Conservation (phyloP, 2,113 vertebrate genomes). For the Erpornis zantholeuca region DNA sequence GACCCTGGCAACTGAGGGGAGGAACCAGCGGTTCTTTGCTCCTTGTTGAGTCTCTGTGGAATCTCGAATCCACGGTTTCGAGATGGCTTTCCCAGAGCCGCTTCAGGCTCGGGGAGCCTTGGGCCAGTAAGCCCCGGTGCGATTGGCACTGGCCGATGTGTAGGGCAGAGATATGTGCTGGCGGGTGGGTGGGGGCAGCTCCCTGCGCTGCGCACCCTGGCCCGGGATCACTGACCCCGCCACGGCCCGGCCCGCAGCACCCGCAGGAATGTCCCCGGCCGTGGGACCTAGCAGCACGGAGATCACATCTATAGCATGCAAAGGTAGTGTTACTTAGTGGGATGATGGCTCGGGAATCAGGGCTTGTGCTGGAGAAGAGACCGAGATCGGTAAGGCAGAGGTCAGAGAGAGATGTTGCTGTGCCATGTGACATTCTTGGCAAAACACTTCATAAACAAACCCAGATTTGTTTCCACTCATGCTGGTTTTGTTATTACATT, state of each 20-base stretch:
- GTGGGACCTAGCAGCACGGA: accelerated
- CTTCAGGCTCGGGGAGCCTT: accelerated
- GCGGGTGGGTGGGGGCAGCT: accelerated
- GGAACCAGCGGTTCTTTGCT: accelerated
- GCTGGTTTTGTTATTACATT: accelerated
- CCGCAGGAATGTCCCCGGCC: accelerated
- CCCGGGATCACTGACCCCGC: accelerated
- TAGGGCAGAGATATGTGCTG: accelerated
- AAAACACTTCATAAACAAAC: accelerated
- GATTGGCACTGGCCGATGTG: accelerated
- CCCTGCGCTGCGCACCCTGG: accelerated
- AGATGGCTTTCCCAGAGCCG: background rate
- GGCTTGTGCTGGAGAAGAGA: background rate
- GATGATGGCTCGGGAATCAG: background rate
- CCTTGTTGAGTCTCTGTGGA: accelerated
- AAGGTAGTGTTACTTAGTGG: accelerated
- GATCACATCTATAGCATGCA: accelerated
- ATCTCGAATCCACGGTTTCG: accelerated
- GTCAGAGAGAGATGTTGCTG: accelerated
- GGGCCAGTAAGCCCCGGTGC: accelerated
- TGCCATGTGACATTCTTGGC: accelerated
- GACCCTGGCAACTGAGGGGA: accelerated
- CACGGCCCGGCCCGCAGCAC: accelerated
- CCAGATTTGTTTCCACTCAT: background rate
- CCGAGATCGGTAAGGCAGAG: background rate